A percentile compares a stretch with the other conserved stretches of the same genome.
Evolutionary conservation across 2,113 vertebrate genomes (phyloP).

Genomic region (Ranitomeya imitator): DNA sequence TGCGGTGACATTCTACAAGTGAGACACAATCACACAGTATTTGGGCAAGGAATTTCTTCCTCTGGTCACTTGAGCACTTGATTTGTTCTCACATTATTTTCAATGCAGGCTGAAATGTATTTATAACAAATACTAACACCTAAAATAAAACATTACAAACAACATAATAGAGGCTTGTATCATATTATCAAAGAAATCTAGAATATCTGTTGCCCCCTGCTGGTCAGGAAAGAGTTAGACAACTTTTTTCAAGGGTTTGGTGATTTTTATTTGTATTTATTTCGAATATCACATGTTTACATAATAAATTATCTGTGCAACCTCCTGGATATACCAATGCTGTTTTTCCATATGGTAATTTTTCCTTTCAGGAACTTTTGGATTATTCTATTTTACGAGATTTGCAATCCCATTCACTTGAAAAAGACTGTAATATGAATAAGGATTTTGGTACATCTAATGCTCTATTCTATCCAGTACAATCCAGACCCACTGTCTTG

Average conservation of each 20-base stretch:
- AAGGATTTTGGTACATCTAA: too few species aligned
- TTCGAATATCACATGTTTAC: too few species aligned
- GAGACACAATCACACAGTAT: background rate
- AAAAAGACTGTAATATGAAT: too few species aligned
- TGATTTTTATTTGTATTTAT: too few species aligned
- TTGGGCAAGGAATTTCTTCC: background rate
- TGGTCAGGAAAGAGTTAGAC: background rate
- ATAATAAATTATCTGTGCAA: too few species aligned
- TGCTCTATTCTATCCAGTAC: too few species aligned
- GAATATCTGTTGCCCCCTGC: background rate
- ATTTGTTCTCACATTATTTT: background rate
- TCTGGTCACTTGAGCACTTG: background rate
- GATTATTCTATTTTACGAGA: too few species aligned
- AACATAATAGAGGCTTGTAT: background rate
- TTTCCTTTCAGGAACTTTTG: too few species aligned
- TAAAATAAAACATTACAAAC: background rate
- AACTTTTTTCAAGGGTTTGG: background rate
- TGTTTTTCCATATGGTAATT: too few species aligned
- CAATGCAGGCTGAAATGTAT: background rate
- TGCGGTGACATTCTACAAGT: background rate
- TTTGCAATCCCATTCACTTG: too few species aligned
- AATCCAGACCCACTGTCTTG: too few species aligned
- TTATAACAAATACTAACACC: background rate
- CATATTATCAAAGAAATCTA: background rate
- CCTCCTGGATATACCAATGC: too few species aligned